Base-by-base conservation (phyloP, 2,888 invertebrate genomes). In the Stegophylla sp. region DNA sequence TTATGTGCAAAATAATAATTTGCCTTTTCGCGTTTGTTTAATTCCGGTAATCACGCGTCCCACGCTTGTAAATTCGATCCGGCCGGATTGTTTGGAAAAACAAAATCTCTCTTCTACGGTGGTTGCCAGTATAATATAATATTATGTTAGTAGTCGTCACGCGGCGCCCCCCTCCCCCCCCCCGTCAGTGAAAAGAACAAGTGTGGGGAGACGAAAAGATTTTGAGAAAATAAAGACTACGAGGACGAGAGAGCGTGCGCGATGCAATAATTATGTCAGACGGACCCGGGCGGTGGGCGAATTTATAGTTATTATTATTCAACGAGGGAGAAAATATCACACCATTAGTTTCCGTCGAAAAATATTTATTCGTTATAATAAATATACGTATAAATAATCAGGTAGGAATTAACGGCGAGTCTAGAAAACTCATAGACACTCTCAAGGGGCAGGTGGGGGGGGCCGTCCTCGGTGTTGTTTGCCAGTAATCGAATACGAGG, bases 211-310 rank as follows among this genome's bases (percentile, higher is more conserved):
- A 20, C 4, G 34, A 43, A 56, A 45, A 77, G 43, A 67, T 26
- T 56, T 66, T 20, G 26, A 75, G 66, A 45, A 34, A 59, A 26
- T 9, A 26, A 72, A 41, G n/a, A 74, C 34, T 34, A 74, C 51
- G 64, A 28, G 61, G 28, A 51, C 63, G 64, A 26, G 45, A 69
- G 64, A 51, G 75, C 69, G 45, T 69, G 64, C 64, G 75, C 69
- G 45, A 79, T 69, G 79, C 79, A 69, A 79, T 79, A 79, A 79
- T 79, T 79, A 79, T 79, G 79, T 79, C 79, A 61, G 59, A 48
- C 48, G 45, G 77, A 69, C 77, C 67, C 48, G 69, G n/a, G n/a
- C n/a, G n/a, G 79, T 79, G 79, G 79, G 79, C 79, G 79, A 79
- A 79, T 79, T 79, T 79, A 79, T 79, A 79, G 79, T 79, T 69